Conservation (phyloP, 1,140 invertebrate genomes). For the Holotrichia oblita region DNA sequence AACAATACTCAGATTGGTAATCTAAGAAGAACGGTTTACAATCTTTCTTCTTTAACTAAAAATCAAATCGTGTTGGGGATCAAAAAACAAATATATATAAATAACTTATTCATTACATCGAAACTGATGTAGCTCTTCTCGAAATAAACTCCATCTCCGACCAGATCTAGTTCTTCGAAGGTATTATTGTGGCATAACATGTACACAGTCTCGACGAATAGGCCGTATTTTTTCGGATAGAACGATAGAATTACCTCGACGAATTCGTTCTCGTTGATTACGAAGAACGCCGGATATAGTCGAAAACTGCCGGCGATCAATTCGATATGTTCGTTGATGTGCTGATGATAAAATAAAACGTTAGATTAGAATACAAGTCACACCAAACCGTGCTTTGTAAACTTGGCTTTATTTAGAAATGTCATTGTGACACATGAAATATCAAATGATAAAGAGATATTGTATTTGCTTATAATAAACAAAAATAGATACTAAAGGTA, state of each 20-base stretch:
- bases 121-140: conserved; percentile 45
- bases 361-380: too few relatives aligned
- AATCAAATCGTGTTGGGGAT: too few relatives aligned
- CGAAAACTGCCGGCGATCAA: conserved; percentile 45
- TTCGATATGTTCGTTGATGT: conserved; percentile 44
- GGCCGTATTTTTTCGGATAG: conserved; percentile 45
- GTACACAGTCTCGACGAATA: conserved; percentile 46
- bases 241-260: conserved; percentile 49
- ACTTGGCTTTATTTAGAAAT: too few relatives aligned
- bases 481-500: too few relatives aligned
- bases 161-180: conserved; percentile 49
- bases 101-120: conserved; percentile 38
- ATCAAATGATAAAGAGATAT: too few relatives aligned
- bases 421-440: too few relatives aligned
- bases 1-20: conserved; percentile 34
- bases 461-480: too few relatives aligned
- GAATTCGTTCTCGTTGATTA: conserved; percentile 48
- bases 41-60: conserved; percentile 37
- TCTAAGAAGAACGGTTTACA: conserved; percentile 30
- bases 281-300: conserved; percentile 53
- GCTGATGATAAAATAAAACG: too few relatives aligned
- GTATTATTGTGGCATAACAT: conserved; percentile 52
- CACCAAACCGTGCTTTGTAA: too few relatives aligned
- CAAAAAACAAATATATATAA: too few relatives aligned
- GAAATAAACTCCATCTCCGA: conserved; percentile 51